Base-by-base conservation (phyloP, 2,113 vertebrate genomes). In the Andinoacara biseriatus region DNA sequence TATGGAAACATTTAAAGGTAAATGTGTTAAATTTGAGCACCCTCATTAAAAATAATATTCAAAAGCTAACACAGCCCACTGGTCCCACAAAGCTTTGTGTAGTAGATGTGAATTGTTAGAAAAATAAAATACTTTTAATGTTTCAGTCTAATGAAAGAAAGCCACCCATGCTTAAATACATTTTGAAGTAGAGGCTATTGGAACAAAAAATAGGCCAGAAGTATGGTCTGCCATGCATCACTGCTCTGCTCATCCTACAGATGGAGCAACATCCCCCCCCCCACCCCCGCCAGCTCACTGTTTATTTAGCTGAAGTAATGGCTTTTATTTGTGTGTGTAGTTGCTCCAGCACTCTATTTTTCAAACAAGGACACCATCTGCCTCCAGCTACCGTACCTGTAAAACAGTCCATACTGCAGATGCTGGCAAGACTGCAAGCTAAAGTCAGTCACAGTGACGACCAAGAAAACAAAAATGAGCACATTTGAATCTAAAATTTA, bases 221-320 rank as follows among this genome's bases (percentile, higher is more conserved):
- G 31, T 72, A 43, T 40, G 52, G 56, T 86, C 72, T 35, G 49
- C 69, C 58, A 84, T 74, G 61, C 86, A 72, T 87, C 87, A 81
- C 74, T 80, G 89, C 43, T 40, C 61, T 83, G 74, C 62, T 88
- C 80, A 58, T 82, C 59, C 54, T 85, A 80, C 82, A 90, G 79
- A 89, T 89, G 67, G 69, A 80, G 78, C 69, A 67, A 79, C 29
- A 60, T 38, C 81, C 83, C 84, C 20, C 40, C 13, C 56, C 20
- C 22, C 15, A 74, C 65, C 52, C 43, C 33, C 26, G 26, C 26
- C 24, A 7, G 54, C 57, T 35, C 81, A 74, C 74, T 91, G 86
- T 92, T 94, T 93, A 86, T 92, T 91, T 86, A 90, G 86, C 87
- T 88, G 81, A 93, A 87, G 62, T 84, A 90, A 89, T 87, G 76